Conservation (phyloP, 2,113 vertebrate genomes). For the Mustelus asterias region DNA sequence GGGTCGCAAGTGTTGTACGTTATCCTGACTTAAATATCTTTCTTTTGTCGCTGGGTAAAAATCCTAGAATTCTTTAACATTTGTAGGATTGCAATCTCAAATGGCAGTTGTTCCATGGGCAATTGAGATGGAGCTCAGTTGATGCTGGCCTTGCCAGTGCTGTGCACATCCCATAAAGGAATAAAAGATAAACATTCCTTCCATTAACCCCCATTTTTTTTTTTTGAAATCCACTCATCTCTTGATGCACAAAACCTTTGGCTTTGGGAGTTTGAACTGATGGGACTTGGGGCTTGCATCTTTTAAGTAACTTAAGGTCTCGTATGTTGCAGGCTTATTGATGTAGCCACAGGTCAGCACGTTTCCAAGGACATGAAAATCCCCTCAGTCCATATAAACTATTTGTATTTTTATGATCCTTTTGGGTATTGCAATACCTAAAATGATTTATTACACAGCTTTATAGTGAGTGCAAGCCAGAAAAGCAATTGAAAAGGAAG, state of each 20-base stretch:
- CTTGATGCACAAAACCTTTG: neutral
- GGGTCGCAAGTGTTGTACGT: no score
- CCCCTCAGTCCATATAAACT: no score
- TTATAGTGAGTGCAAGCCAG: neutral
- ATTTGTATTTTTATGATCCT: no score
- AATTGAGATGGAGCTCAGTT: neutral
- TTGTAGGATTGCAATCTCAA: no score
- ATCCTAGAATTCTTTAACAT: neutral
- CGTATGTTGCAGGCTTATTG: neutral
- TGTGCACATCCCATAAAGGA: no score
- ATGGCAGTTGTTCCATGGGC: neutral
- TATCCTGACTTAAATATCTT: neutral
- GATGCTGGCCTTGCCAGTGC: no score
- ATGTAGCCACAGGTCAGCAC: neutral
- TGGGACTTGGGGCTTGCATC: neutral
- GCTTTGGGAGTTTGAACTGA: neutral
- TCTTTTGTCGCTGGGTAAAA: neutral
- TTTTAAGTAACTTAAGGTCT: neutral
- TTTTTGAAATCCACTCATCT: neutral
- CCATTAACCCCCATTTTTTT: neutral
- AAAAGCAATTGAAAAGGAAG: neutral
- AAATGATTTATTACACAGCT: no score
- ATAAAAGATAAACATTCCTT: neutral
- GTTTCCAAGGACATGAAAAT: no score
- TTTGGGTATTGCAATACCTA: no score